Evolutionary conservation across 2,888 invertebrate genomes (phyloP).

Genomic region (Lingula anatina): DNA sequence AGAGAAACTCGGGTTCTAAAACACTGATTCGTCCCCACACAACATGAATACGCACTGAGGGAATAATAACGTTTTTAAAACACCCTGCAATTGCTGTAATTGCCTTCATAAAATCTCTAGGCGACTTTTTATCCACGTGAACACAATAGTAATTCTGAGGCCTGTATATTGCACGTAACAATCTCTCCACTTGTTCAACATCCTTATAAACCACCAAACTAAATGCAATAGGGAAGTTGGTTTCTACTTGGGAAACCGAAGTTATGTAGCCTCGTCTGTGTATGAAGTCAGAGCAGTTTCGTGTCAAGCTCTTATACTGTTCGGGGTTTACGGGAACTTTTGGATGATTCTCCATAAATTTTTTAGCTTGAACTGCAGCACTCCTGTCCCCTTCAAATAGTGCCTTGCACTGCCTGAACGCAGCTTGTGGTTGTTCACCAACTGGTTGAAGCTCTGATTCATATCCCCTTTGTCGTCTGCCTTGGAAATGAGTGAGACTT

Average conservation of each 20-base stretch:
- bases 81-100: conserved; percentile 23
- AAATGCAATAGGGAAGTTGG: conserved; percentile 37
- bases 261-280: conserved; percentile 11
- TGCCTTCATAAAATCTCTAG: conserved; percentile 15
- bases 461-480: too few relatives aligned
- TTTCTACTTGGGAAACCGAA: conserved; percentile 15
- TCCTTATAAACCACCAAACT: conserved; percentile 34
- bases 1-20: conserved; percentile 30
- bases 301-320: conserved; percentile 6
- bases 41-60: conserved; percentile 24
- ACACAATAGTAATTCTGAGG: conserved; percentile 48
- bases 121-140: conserved; percentile 37
- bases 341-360: too few relatives aligned
- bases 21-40: conserved; percentile 25
- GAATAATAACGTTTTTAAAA: conserved; percentile 43
- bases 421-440: too few relatives aligned
- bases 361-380: too few relatives aligned
- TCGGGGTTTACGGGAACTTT: conserved; percentile 4
- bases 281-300: conserved; percentile 14
- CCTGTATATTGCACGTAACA: conserved; percentile 35
- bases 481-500: too few relatives aligned
- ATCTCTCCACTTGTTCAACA: conserved; percentile 33
- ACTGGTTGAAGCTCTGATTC: too few relatives aligned
- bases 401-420: too few relatives aligned
- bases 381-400: too few relatives aligned